Conservation (phyloP, 2,113 vertebrate species). For the Paraplagusia blochii region DNA sequence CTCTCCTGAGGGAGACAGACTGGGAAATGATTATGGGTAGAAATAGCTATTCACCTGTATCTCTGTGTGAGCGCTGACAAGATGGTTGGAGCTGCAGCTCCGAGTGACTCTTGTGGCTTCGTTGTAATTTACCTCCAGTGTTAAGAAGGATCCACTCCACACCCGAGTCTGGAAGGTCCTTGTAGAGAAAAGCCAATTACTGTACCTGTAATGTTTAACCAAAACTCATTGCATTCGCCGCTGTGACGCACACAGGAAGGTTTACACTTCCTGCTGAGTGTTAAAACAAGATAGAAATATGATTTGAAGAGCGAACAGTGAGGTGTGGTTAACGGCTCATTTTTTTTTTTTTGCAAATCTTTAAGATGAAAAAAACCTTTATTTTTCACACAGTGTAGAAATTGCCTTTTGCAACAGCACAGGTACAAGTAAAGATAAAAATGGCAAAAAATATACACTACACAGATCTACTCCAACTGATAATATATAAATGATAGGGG, state of each 20-base stretch:
- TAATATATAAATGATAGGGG: no score
- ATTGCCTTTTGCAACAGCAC: no score
- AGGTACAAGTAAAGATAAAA: no score
- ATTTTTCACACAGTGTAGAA: no score
- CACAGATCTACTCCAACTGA: no score
- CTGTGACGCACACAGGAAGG: slow-evolving; percentile 8
- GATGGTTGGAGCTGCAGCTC: slow-evolving; percentile 1
- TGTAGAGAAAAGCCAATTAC: slow-evolving; percentile 31
- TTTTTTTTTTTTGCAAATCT: slow-evolving; percentile 16
- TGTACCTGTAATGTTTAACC: slow-evolving; percentile 13
- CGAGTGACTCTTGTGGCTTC: slow-evolving; percentile 8
- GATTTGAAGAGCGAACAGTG: slow-evolving; percentile 10
- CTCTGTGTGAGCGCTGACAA: slow-evolving; percentile 13
- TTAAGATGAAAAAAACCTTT: no score
- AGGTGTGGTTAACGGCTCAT: slow-evolving; percentile 12
- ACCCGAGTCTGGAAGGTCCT: slow-evolving; percentile 14
- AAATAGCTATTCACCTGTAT: slow-evolving; percentile 16
- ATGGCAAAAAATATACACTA: no score
- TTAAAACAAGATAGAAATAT: slow-evolving; percentile 8
- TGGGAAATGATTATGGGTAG: slow-evolving; percentile 37
- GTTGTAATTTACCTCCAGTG: slow-evolving; percentile 27
- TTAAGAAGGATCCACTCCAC: slow-evolving; percentile 19
- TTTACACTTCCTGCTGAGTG: slow-evolving; percentile 4
- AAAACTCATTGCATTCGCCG: slow-evolving; percentile 10
- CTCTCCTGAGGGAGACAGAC: slow-evolving; percentile 29